phyloP scores from a whole-genome alignment of 2,888 invertebrate genomes.

The Nymphalis urticae region DNA sequence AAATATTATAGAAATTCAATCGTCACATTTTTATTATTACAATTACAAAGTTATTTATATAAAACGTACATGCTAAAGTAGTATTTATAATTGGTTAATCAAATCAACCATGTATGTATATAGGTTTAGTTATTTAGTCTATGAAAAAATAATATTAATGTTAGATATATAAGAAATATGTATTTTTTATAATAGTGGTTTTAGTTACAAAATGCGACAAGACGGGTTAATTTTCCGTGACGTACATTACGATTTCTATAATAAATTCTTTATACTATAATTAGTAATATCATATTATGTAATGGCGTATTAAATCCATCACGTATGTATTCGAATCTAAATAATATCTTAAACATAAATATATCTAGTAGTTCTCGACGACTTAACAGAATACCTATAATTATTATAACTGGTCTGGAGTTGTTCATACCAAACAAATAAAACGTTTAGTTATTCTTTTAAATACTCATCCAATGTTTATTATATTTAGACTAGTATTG shows the following conservation, averaged over 20 bases:
- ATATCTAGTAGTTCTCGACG: constrained; percentile 1
- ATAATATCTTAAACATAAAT: constrained; percentile 4
- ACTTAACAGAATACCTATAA: not conserved
- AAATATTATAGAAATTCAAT: not conserved
- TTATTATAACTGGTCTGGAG: not conserved
- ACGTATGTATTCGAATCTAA: no score
- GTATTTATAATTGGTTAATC: no score
- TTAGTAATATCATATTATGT: no score
- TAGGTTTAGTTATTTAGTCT: no score
- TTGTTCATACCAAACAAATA: constrained; percentile 1
- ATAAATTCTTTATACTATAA: not conserved
- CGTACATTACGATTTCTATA: not conserved
- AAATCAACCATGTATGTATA: no score
- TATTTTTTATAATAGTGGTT: no score
- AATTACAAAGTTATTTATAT: not conserved
- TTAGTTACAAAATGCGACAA: not conserved
- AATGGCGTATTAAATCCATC: no score
- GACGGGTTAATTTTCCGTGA: not conserved
- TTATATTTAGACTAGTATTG: not conserved
- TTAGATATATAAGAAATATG: no score
- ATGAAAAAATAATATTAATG: no score
- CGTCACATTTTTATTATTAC: not conserved
- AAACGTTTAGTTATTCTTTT: not conserved
- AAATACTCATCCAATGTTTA: not conserved
- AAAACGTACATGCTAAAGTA: not conserved